Base-by-base conservation (phyloP, 2,797 vertebrate genomes). In the Rhinatrema bivittatum region DNA sequence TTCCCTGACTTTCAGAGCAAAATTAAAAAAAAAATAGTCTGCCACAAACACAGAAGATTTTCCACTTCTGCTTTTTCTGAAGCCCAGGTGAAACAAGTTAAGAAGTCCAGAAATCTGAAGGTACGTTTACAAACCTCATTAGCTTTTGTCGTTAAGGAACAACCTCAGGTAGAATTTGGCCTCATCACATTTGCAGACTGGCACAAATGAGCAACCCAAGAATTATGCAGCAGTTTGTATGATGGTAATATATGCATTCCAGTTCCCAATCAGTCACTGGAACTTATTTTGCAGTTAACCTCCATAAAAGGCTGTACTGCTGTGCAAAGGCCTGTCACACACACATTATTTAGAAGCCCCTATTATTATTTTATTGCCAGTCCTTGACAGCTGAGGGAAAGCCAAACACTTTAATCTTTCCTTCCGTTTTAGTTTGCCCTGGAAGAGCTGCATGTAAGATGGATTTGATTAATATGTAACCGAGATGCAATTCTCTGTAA, bases 251-350 rank as follows among this genome's bases (percentile, higher is more conserved):
- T 74, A 43, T 62, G 49, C 62, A 57, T 6, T 66, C 77, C 76
- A 72, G 76, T 76, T 78, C 70, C 78, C 73, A 76, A 81, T 82
- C 81, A 79, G 72, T 83, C 81, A 83, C 69, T 69, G 77, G 80
- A 82, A 86, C 81, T 84, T 85, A 85, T 86, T 85, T 84, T 81
- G 81, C 81, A 84, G 82, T 86, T 86, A 86, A 86, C 84, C 82
- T 83, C 82, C 79, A 81, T 85, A 85, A 85, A 84, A 77, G 78
- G 78, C 78, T 77, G 72, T 59, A 74, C 38, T 41, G 62, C 74
- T 23, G 70, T 79, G 74, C 73, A 64, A 73, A 73, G 72, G 68
- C 73, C 81, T 85, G 81, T 84, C 85, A 80, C 72, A 79, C 67
- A 73, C 81, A 79, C 72, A 62, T 88, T 86, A 86, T 82, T 81